Evolutionary conservation across 2,113 vertebrate species (phyloP), one percentile per base, ranked within the genome.

Genomic region (Platichthys flesus): DNA sequence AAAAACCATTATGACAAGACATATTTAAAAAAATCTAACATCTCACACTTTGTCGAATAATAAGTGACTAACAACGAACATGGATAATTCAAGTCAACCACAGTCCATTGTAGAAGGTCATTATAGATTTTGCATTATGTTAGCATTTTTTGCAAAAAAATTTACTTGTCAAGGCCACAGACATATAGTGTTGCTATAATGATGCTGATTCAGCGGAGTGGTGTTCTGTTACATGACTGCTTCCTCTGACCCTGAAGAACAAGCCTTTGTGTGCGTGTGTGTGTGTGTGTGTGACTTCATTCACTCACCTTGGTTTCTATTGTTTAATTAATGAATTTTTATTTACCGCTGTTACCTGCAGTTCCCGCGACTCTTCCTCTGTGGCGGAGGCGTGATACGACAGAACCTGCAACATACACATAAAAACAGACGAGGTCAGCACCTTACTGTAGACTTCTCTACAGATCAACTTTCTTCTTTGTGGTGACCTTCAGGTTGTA

Each of bases 271-370:
- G 26, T 74, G 21, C 59, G n/a, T 59, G 6, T 76, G 26, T 74
- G 21, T 70, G n/a, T 63, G n/a, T 59, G 6, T 76, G 26, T 74
- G 21, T 70, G n/a, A 7, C 31, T 31, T 31, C 6, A 31, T 37
- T 37, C 9, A 37, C 9, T 9, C 35, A 37, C 15, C 6, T 31
- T 31, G 6, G 35, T 40, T 4, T 24, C 35, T 62, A 51, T 56
- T 55, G 60, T 73, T 57, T 74, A 90, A 84, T 85, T 26, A 86
- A 91, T 70, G 88, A 93, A 92, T 76, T 63, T 85, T 57, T 74
- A 93, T 94, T 97, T 97, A 97, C 97, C 95, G 93, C 94, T 85
- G 96, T 95, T 95, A 98, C 95, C 94, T 99, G 97, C 81, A 99
- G 96, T 90, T 96, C 96, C 90, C 89, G 92, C 0, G 96, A 96